These are phyloP conservation scores for Trissolcus brochymenae DNA, from an alignment of 2,888 invertebrate species.

Conservation along the genomic window DNA sequence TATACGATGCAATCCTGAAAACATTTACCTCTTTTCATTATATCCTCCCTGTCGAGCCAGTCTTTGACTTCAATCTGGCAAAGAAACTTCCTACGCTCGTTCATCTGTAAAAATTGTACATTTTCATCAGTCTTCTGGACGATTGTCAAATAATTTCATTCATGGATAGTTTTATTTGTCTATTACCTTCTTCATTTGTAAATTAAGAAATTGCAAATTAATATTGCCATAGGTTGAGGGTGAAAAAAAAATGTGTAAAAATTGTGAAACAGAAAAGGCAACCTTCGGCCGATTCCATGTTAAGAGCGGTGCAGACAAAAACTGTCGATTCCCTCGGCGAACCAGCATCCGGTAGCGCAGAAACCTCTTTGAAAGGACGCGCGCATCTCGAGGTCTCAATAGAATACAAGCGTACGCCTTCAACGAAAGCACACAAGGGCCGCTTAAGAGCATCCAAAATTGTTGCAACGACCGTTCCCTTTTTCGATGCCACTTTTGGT, in stretches of 20 bases:
- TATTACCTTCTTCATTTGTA: no score
- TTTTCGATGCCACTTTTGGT: constrained; percentile 27
- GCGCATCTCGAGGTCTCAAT: constrained; percentile 45
- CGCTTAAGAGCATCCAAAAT: constrained; percentile 30
- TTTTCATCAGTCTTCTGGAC: no score
- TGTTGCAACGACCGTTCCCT: constrained; percentile 25
- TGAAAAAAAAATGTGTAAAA: no score
- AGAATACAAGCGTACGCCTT: constrained; percentile 41
- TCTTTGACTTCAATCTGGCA: constrained; percentile 48
- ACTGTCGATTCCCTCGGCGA: constrained; percentile 61
- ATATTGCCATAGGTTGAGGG: background rate
- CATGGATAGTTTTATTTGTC: no score
- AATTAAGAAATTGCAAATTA: background rate
- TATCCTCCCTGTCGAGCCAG: constrained; percentile 46
- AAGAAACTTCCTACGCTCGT: constrained; percentile 16
- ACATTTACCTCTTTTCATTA: constrained; percentile 62
- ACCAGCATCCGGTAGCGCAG: constrained; percentile 62
- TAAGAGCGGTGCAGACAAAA: constrained; percentile 60
- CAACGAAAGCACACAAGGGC: constrained; percentile 25
- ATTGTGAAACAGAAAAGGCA: constrained; percentile 7
- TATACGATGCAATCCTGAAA: constrained; percentile 68
- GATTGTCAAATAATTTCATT: no score
- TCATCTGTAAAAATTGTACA: constrained; percentile 21
- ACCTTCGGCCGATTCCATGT: constrained; percentile 57
- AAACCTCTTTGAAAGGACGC: constrained; percentile 53